phyloP scores from a whole-genome alignment of 2,888 invertebrate genomes.

The Xylota sylvarum region DNA sequence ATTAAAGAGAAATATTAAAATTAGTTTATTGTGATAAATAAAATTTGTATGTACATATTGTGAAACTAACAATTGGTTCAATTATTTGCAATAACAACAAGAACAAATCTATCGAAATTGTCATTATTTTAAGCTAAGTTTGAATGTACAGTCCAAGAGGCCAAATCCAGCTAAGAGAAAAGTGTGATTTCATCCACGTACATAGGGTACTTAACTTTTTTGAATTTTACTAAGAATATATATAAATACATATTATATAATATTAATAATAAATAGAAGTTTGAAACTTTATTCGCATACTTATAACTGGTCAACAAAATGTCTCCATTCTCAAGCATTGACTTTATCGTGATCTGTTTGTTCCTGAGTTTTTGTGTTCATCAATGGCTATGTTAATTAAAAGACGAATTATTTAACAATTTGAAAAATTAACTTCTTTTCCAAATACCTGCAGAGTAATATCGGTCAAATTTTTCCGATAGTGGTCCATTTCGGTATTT shows the following conservation, averaged over 20 bases:
- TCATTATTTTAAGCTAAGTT: conserved; percentile 54
- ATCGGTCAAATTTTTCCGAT: conserved; percentile 39
- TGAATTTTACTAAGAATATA: conserved; percentile 24
- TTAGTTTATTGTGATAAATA: conserved; percentile 71
- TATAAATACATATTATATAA: neutral
- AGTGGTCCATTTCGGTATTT: conserved; percentile 31
- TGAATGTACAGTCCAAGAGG: conserved; percentile 41
- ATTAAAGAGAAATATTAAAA: conserved; percentile 57
- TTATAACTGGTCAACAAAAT: neutral
- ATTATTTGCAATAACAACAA: conserved; percentile 62
- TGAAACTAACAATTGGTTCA: conserved; percentile 57
- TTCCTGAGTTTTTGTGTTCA: neutral
- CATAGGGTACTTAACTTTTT: conserved; percentile 16
- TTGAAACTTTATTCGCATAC: neutral
- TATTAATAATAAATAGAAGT: neutral
- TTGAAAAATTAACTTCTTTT: neutral
- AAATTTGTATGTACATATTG: conserved; percentile 64
- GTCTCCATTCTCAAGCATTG: neutral
- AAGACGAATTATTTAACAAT: neutral
- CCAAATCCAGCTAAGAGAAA: conserved; percentile 40
- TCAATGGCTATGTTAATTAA: neutral
- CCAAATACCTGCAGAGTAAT: conserved; percentile 33
- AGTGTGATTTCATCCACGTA: conserved; percentile 23
- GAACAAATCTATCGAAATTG: conserved; percentile 61
- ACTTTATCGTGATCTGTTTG: conserved; percentile 1